Conservation (phyloP, 1,140 invertebrate species). For the Nymphalis io region DNA sequence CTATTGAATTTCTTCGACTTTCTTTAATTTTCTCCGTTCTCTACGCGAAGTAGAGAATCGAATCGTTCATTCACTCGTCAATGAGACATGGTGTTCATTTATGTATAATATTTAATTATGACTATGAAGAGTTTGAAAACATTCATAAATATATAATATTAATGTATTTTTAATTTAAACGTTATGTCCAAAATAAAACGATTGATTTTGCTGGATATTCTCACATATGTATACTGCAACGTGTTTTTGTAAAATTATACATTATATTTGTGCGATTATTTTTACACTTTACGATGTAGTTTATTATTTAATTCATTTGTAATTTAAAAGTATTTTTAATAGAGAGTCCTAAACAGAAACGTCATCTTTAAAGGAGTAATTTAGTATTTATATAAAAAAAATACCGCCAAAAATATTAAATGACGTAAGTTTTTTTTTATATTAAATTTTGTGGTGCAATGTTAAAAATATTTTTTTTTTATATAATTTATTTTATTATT, state of each 20-base stretch:
- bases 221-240: background rate
- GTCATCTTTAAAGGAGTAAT: too few relatives aligned
- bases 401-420: too few relatives aligned
- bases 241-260: background rate
- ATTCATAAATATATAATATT: background rate
- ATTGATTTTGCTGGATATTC: too few relatives aligned
- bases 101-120: background rate
- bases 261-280: slow-evolving; percentile 10
- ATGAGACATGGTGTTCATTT: background rate
- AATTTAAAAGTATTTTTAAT: too few relatives aligned
- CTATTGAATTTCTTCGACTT: slow-evolving; percentile 2
- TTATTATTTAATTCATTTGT: too few relatives aligned
- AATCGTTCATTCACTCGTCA: background rate
- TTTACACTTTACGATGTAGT: background rate
- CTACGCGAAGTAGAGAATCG: background rate
- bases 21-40: background rate
- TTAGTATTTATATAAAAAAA: too few relatives aligned
- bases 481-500: too few relatives aligned
- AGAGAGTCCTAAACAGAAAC: too few relatives aligned
- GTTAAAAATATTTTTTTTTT: too few relatives aligned
- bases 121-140: background rate
- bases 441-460: too few relatives aligned
- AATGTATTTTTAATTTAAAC: background rate
- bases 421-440: too few relatives aligned
- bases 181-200: background rate